These are phyloP conservation scores for Anolis apletophallus DNA, from an alignment of 2,797 vertebrate species.

Conservation along the genomic window DNA sequence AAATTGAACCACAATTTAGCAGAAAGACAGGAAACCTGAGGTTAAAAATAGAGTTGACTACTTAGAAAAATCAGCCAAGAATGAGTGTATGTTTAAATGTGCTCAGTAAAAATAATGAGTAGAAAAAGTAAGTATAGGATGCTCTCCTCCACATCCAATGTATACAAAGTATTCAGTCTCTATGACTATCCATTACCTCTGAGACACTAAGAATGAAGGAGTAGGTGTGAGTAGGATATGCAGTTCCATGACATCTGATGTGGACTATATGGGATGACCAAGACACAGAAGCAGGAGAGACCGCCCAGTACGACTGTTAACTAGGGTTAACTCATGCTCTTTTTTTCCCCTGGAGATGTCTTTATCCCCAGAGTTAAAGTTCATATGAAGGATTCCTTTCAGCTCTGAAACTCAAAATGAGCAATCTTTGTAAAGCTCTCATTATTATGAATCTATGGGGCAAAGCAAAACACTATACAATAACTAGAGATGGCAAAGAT, in stretches of 20 bases:
- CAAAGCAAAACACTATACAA: no score
- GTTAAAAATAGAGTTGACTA: slow-evolving; percentile 51
- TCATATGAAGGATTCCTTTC: no score
- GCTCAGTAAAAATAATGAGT: slow-evolving; percentile 33
- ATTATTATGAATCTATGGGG: no score
- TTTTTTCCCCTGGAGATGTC: no score
- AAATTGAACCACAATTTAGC: background rate
- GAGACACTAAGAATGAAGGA: background rate
- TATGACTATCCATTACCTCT: background rate
- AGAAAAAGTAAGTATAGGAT: background rate
- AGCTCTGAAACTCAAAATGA: no score
- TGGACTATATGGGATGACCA: background rate
- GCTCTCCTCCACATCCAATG: background rate
- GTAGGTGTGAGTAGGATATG: background rate
- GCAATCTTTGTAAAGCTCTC: no score
- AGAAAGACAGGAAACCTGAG: slow-evolving; percentile 46
- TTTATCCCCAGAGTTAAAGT: no score
- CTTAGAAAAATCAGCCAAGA: slow-evolving; percentile 1
- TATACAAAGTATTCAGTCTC: rapidly evolving
- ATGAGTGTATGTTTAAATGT: slow-evolving; percentile 1
- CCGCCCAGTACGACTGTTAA: background rate
- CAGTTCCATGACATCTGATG: background rate
- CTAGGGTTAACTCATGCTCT: background rate
- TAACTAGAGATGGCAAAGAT: no score
- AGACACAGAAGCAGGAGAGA: background rate